Conservation (phyloP, 2,888 invertebrate genomes). For the Parthenolecanium corni region DNA sequence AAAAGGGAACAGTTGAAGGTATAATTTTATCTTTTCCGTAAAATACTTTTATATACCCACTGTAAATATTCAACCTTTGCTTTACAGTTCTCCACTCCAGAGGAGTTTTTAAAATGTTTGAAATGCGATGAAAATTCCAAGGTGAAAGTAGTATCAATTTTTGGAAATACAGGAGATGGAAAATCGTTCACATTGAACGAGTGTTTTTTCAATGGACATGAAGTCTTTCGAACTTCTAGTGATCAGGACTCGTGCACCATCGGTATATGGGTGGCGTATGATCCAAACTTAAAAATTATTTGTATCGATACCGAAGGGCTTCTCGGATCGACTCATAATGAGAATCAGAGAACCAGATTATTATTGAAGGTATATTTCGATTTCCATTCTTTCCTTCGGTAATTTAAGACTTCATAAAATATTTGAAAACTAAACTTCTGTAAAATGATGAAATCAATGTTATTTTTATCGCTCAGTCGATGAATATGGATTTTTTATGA, state of each 20-base stretch:
- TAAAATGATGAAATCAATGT: too few species aligned
- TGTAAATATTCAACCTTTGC: background rate
- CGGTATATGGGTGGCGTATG: conserved; percentile 66
- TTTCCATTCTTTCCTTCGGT: too few species aligned
- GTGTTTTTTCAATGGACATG: conserved; percentile 47
- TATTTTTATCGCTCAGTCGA: too few species aligned
- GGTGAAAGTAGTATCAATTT: conserved; percentile 69
- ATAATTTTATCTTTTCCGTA: background rate
- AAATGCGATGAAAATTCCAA: conserved; percentile 41
- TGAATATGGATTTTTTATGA: too few species aligned
- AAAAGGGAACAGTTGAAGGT: conserved; percentile 50
- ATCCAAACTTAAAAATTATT: conserved; percentile 51
- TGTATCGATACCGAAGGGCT: conserved; percentile 73
- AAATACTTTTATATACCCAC: too few species aligned
- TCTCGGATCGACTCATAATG: conserved; percentile 49
- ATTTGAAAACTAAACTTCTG: too few species aligned
- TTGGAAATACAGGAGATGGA: conserved; percentile 74
- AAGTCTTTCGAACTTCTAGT: conserved; percentile 53
- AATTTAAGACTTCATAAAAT: too few species aligned
- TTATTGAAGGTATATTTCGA: conserved; percentile 49
- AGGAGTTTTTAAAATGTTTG: conserved; percentile 44
- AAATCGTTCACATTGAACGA: conserved; percentile 70
- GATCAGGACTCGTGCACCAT: conserved; percentile 59
- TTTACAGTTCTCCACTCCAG: conserved; percentile 38
- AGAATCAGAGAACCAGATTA: conserved; percentile 54